These are phyloP conservation scores for Calvadosia cruxmelitensis DNA, from an alignment of 30 jellyfish, hydroid and myxozoan genomes.

Conservation along the genomic window DNA sequence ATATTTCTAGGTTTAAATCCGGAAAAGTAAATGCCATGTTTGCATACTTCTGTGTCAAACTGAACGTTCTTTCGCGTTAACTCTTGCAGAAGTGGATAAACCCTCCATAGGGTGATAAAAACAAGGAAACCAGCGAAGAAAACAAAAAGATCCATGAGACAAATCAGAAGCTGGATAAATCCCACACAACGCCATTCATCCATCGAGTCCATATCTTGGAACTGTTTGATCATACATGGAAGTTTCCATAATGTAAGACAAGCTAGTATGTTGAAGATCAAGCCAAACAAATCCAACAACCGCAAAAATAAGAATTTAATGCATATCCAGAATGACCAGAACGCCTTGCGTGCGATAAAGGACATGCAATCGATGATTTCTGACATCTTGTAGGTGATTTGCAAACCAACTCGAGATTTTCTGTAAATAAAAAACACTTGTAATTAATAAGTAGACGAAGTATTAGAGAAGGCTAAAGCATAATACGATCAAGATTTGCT, in stretches of 20 bases:
- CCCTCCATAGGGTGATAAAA: constrained; percentile 43
- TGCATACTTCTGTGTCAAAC: constrained; percentile 11
- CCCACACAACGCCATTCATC: constrained; percentile 71
- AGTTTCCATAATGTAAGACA: constrained; percentile 54
- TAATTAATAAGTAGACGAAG: too few species aligned
- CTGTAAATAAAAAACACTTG: too few species aligned
- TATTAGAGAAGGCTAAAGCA: too few species aligned
- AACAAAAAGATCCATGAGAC: constrained; percentile 47
- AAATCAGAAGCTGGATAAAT: constrained; percentile 43
- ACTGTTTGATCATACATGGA: constrained; percentile 59
- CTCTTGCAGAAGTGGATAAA: constrained; percentile 42
- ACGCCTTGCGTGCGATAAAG: constrained; percentile 53
- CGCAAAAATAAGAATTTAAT: constrained; percentile 47
- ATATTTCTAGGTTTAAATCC: constrained; percentile 47
- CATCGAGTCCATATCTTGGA: constrained; percentile 20
- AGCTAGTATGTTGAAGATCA: constrained; percentile 54
- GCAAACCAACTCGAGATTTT: too few species aligned
- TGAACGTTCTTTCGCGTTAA: constrained; percentile 20
- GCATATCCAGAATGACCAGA: constrained; percentile 48
- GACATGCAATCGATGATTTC: constrained; percentile 80
- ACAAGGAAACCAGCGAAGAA: constrained; percentile 37
- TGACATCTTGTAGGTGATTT: constrained; percentile 72
- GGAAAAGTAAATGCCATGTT: constrained; percentile 22
- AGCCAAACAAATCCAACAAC: constrained; percentile 63
- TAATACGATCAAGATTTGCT: too few species aligned